Base-by-base conservation (phyloP, 2,888 invertebrate species). In the Eupithecia subumbrata region DNA sequence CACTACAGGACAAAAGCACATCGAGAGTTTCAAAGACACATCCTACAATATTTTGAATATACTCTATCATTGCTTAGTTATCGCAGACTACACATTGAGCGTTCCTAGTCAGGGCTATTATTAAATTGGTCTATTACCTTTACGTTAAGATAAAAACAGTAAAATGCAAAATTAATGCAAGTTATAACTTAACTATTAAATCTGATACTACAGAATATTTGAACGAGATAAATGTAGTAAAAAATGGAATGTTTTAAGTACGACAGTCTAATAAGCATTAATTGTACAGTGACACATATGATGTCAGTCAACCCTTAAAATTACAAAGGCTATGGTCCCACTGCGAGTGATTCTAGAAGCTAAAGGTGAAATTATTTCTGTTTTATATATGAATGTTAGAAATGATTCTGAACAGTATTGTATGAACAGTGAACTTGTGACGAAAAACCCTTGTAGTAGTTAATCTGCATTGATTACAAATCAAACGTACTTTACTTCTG, bases 221-320 rank as follows among this genome's bases (percentile, higher is more conserved):
- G 82, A 68, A 86, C 88, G 89, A 88, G 86, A 90, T 88, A 89
- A 88, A 89, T 77, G 76, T 76, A 89, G 89, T 89, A 90, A 89
- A 89, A 75, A 90, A 91, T 94, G 94, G 94, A 94, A 94, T 94
- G 94, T 93, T 92, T n/a, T 92, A 94, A 93, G 92, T 94, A 94
- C 93, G 86, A 91, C 90, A 93, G 91, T 93, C 91, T 93, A 92
- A 87, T 83, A 93, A 92, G 92, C 92, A 83, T 89, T 89, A 77
- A 78, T 69, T 82, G 81, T 86, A 87, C 83, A 85, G 88, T 88
- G 91, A 91, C 90, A 90, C 87, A 86, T 88, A 89, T 89, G 89
- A 89, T 86, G 89, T 92, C 92, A 92, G 92, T 93, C 93, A 89
- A 92, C 86, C 87, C 89, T 92, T 92, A 89, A 86, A 86, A 82